Evolutionary conservation across 2,888 invertebrate species (phyloP).

Genomic region (Dinocampus coccinellae): DNA sequence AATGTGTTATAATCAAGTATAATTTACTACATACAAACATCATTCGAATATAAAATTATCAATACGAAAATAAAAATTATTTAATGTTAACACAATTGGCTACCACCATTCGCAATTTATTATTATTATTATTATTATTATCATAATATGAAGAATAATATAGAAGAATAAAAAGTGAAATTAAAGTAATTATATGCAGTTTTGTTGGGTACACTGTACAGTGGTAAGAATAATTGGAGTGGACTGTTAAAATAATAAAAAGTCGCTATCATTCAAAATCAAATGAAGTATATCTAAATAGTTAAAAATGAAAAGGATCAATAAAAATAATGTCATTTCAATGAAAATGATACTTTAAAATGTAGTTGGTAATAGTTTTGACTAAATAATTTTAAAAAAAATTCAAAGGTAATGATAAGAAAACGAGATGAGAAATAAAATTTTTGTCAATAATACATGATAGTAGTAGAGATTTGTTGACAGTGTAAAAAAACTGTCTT

Average conservation of each 20-base stretch:
- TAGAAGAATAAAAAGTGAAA: not conserved
- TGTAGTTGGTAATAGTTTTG: slow-evolving; percentile 35
- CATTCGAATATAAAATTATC: not conserved
- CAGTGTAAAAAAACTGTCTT: slow-evolving; percentile 22
- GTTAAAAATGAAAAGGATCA: slow-evolving; percentile 8
- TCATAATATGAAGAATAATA: slow-evolving; percentile 3
- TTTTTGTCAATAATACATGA: slow-evolving; percentile 29
- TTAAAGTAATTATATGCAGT: slow-evolving; percentile 3
- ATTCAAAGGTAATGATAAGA: not conserved
- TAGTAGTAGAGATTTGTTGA: slow-evolving; percentile 7
- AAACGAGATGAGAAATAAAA: slow-evolving; percentile 21
- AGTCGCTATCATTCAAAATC: slow-evolving; percentile 12
- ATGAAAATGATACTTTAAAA: slow-evolving; percentile 15
- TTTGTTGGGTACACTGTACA: slow-evolving; percentile 19
- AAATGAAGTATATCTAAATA: slow-evolving; percentile 11
- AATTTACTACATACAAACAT: not conserved
- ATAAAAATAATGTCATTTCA: not conserved
- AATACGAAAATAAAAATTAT: not conserved
- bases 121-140: no score
- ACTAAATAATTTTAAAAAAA: slow-evolving; percentile 27
- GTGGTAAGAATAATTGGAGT: not conserved
- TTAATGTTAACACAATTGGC: not conserved
- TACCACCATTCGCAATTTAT: not conserved
- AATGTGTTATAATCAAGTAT: slow-evolving; percentile 20
- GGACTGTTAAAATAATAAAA: not conserved